Conservation (phyloP, 2,113 vertebrate species). For the Myodes glareolus region DNA sequence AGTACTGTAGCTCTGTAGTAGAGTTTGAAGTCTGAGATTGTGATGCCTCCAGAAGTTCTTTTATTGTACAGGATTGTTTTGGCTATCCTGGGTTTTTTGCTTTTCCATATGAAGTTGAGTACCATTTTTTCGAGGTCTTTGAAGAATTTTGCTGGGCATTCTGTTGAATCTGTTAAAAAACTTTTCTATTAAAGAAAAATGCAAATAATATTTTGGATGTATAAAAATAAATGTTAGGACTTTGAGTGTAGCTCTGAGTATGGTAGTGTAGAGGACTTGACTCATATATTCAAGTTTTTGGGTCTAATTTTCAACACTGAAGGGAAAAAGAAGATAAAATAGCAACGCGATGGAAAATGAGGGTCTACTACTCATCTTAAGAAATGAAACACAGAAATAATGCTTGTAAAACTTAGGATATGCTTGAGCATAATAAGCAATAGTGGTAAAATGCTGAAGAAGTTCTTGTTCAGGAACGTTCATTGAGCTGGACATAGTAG, state of each 20-base stretch:
- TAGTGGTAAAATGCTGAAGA: conserved; percentile 46
- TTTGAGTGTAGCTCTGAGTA: background rate
- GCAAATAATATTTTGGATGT: background rate
- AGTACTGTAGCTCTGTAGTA: too few species aligned
- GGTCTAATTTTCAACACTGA: background rate
- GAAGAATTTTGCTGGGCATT: too few species aligned
- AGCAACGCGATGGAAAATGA: background rate
- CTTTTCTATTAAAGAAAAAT: conserved; percentile 12
- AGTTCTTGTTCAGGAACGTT: conserved; percentile 11
- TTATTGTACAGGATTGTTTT: too few species aligned
- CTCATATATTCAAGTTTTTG: background rate
- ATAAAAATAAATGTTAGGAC: background rate
- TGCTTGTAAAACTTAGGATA: background rate
- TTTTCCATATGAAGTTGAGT: too few species aligned
- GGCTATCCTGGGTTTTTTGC: too few species aligned
- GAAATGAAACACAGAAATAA: conserved; percentile 29
- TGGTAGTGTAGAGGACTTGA: background rate
- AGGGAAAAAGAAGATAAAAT: background rate
- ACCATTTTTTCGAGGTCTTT: too few species aligned
- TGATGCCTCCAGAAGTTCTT: too few species aligned
- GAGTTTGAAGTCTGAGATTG: too few species aligned
- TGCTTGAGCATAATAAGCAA: conserved; percentile 49
- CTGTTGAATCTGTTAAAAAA: background rate
- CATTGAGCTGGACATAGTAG: background rate
- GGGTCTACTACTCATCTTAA: background rate